Evolutionary conservation across 1,140 invertebrate genomes (phyloP).

Genomic region (Drosophila leontia): DNA sequence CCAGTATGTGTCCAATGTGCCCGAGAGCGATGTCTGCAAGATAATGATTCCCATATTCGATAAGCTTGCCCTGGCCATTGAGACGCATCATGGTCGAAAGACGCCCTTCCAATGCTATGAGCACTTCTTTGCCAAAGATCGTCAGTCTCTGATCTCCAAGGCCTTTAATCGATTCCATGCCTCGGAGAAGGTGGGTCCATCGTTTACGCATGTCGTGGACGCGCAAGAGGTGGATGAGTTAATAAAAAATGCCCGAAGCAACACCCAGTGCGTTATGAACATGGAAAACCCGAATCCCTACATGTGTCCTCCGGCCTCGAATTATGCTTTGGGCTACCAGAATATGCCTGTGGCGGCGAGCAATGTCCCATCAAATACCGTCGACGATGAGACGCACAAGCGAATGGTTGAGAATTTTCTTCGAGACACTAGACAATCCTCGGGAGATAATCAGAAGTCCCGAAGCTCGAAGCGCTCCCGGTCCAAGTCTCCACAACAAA

Average conservation of each 20-base stretch:
- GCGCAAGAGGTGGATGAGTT: slow-evolving; percentile 60
- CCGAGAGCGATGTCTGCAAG: slow-evolving; percentile 55
- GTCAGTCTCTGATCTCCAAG: slow-evolving; percentile 45
- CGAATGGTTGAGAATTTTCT: slow-evolving; percentile 73
- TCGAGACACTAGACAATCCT: slow-evolving; percentile 45
- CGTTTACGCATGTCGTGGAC: slow-evolving; percentile 76
- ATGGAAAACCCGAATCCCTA: slow-evolving; percentile 9
- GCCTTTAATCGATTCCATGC: slow-evolving; percentile 68
- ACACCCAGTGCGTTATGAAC: slow-evolving; percentile 2
- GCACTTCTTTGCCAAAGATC: slow-evolving; percentile 54
- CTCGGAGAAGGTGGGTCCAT: slow-evolving; percentile 66
- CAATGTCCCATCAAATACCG: not conserved
- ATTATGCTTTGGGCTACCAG: slow-evolving; percentile 9
- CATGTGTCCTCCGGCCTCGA: not conserved
- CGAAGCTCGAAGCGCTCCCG: slow-evolving; percentile 44
- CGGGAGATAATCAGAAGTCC: not conserved
- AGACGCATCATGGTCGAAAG: slow-evolving; percentile 74
- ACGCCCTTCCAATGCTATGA: slow-evolving; percentile 64
- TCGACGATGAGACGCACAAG: slow-evolving; percentile 76
- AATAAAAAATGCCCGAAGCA: slow-evolving; percentile 43
- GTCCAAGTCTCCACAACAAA: slow-evolving; percentile 34
- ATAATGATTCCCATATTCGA: slow-evolving; percentile 63
- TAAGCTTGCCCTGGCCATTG: slow-evolving; percentile 69
- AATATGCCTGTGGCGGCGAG: not conserved
- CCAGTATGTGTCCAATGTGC: slow-evolving; percentile 56